Base-by-base conservation (phyloP, 2,797 vertebrate genomes). In the Botia kubotai region DNA sequence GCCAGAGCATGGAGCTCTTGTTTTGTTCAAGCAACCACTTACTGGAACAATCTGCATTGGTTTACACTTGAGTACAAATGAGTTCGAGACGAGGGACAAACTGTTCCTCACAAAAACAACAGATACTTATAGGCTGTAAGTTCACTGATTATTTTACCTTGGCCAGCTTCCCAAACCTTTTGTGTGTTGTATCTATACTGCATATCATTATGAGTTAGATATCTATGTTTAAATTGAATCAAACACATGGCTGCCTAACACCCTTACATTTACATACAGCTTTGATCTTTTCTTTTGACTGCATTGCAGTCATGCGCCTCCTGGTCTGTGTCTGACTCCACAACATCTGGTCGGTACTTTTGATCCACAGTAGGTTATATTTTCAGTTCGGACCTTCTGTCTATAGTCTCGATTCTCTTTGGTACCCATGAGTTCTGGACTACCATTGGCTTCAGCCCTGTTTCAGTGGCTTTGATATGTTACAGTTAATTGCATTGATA, bases 121-220 rank as follows among this genome's bases (percentile, higher is more conserved):
- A 46, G 43, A 46, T 46, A 46, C 10, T 46, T 16, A 10, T 33
- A 13, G 23, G 4, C 23, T 62, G 1, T 16, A 29, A 2, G 13
- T 29, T 62, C 6, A 39, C 36, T 6, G 81, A 70, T 85, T 84
- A 81, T 79, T 72, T 69, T 63, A 81, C 26, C 69, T 58, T 60
- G 75, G 72, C 55, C 69, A 83, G 79, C 77, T 81, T 68, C 11
- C 46, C 10, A 6, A 66, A 75, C 19, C 69, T 50, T 80, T 53
- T 76, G 33, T 82, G 60, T 65, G 16, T 43, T 67, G 17, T 67
- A 80, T 78, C 75, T 43, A 68, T 68, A 60, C 3, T 23, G 75
- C 68, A 73, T 62, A 58, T 60, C 75, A 65, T 75, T 72, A 19
- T 58, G 53, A 73, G 70, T 60, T 73, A 68, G n/a, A 10, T n/a